Conservation (phyloP, 1,140 invertebrate genomes). For the Dinoponera quadriceps region DNA sequence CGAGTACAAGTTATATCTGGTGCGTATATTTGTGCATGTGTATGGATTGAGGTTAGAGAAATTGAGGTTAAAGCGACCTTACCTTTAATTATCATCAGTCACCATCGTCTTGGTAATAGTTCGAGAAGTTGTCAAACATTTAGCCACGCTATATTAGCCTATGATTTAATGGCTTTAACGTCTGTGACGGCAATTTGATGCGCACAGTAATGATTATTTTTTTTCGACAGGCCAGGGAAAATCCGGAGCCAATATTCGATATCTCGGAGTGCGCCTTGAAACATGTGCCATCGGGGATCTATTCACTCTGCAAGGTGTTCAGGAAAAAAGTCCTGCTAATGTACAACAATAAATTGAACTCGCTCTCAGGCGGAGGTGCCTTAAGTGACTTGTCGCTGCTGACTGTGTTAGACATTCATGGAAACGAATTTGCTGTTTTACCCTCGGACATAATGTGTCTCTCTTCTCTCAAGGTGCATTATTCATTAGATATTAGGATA, state of each 20-base stretch:
- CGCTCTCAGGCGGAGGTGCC: slow-evolving; percentile 89
- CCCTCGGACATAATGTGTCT: slow-evolving; percentile 88
- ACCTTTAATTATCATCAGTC: too few relatives aligned
- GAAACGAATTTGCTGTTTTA: slow-evolving; percentile 89
- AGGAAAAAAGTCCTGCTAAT: slow-evolving; percentile 90
- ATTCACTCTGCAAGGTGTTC: slow-evolving; percentile 91
- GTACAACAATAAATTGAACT: slow-evolving; percentile 89
- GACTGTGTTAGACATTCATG: slow-evolving; percentile 90
- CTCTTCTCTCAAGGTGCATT: slow-evolving; percentile 87
- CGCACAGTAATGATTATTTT: slow-evolving; percentile 14
- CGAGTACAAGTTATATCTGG: slow-evolving; percentile 90
- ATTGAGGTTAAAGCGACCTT: too few relatives aligned
- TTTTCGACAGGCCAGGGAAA: slow-evolving; percentile 88
- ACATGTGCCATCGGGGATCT: slow-evolving; percentile 90
- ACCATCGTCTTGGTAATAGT: too few relatives aligned
- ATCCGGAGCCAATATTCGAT: slow-evolving; percentile 91
- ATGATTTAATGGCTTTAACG: too few relatives aligned
- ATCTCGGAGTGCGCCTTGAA: slow-evolving; percentile 90
- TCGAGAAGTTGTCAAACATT: too few relatives aligned
- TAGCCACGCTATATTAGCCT: too few relatives aligned
- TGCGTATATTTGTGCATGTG: slow-evolving; percentile 77
- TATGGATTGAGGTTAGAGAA: slow-evolving; percentile 49
- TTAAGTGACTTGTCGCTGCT: slow-evolving; percentile 89
- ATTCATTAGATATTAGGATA: slow-evolving; percentile 17
- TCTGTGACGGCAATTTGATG: too few relatives aligned